These are phyloP conservation scores for Leucoptera coffeella DNA, from an alignment of 2,888 invertebrate genomes.

Conservation along the genomic window DNA sequence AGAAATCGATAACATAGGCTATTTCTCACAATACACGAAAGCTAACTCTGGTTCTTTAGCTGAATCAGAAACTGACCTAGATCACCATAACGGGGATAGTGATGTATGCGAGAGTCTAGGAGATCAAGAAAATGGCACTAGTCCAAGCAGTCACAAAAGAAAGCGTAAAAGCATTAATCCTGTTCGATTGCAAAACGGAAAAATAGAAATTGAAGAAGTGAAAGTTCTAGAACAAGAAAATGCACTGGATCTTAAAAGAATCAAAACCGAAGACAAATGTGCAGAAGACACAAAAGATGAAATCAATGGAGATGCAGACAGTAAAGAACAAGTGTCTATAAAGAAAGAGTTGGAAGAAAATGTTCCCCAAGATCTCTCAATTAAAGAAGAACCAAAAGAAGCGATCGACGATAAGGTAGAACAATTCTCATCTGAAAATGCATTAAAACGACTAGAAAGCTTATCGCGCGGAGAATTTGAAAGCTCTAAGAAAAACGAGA, in stretches of 20 bases:
- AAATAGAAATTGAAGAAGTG: slow-evolving; percentile 1
- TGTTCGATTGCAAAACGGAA: slow-evolving; percentile 61
- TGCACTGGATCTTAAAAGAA: slow-evolving; percentile 25
- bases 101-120: slow-evolving; percentile 29
- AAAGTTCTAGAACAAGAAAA: slow-evolving; percentile 20
- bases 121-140: slow-evolving; percentile 42
- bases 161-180: slow-evolving; percentile 89
- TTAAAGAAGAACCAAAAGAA: slow-evolving; percentile 29
- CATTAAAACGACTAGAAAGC: slow-evolving; percentile 71
- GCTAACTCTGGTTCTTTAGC: slow-evolving; percentile 26
- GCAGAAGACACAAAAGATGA: neutral
- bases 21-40: slow-evolving; percentile 32
- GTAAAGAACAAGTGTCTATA: slow-evolving; percentile 5
- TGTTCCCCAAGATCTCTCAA: slow-evolving; percentile 22
- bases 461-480: slow-evolving; percentile 74
- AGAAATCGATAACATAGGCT: slow-evolving; percentile 52
- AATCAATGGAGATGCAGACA: neutral
- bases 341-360: slow-evolving; percentile 25
- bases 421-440: slow-evolving; percentile 54
- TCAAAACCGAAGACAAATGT: slow-evolving; percentile 19
- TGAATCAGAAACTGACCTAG: slow-evolving; percentile 37
- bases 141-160: slow-evolving; percentile 62
- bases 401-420: slow-evolving; percentile 25
- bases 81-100: slow-evolving; percentile 35
- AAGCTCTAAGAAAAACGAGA: slow-evolving; percentile 22